Conservation (phyloP, 2,888 invertebrate genomes). For the Aphidius colemani region DNA sequence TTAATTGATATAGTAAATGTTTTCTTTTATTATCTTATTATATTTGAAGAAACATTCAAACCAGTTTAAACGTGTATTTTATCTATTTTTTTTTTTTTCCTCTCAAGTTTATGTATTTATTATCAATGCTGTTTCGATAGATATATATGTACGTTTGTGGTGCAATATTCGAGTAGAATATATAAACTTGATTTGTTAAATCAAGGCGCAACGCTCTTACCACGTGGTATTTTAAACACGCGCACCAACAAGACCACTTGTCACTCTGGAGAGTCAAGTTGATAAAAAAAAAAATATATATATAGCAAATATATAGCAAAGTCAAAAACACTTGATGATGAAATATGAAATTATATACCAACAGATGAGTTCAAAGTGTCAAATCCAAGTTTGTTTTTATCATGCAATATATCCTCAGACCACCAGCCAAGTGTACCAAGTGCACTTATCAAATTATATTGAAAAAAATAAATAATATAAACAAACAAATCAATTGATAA, state of each 20-base stretch:
- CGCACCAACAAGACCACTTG: constrained; percentile 30
- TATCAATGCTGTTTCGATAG: neutral
- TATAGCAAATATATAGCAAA: too few relatives aligned
- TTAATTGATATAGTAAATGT: too few relatives aligned
- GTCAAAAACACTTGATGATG: too few relatives aligned
- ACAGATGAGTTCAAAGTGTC: neutral
- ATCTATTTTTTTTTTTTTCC: neutral
- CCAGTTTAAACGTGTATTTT: neutral
- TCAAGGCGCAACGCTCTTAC: constrained; percentile 7
- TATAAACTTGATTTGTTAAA: neutral
- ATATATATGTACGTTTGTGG: too few relatives aligned
- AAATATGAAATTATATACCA: neutral
- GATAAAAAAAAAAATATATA: neutral
- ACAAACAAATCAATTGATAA: too few relatives aligned
- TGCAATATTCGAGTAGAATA: too few relatives aligned
- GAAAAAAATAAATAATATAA: too few relatives aligned
- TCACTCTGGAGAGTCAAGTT: constrained; percentile 29
- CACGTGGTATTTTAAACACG: constrained; percentile 37
- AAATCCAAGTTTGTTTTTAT: too few relatives aligned
- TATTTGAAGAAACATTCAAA: neutral
- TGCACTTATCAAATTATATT: too few relatives aligned
- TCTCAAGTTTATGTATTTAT: constrained; percentile 8
- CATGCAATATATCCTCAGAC: too few relatives aligned
- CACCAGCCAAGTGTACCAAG: too few relatives aligned
- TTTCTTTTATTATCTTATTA: too few relatives aligned